Conservation (phyloP, 2,888 invertebrate species). For the Ormia ochracea region DNA sequence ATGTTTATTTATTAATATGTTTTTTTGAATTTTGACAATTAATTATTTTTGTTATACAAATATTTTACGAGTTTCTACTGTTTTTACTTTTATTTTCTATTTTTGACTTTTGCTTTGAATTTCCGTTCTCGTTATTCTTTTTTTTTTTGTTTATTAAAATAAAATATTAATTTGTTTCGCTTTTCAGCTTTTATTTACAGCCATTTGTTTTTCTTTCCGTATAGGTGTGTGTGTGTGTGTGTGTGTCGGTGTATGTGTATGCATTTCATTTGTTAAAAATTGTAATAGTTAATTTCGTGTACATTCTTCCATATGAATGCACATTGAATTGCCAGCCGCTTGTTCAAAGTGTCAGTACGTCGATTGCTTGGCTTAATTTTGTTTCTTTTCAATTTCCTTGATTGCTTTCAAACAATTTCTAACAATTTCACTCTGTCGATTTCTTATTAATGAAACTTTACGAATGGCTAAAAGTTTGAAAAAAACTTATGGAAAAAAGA, state of each 20-base stretch:
- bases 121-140: too few relatives aligned
- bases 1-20: too few relatives aligned
- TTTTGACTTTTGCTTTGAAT: background rate
- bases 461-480: background rate
- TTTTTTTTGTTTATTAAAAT: background rate
- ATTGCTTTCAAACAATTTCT: slow-evolving; percentile 32
- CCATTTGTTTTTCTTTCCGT: background rate
- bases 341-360: slow-evolving; percentile 33
- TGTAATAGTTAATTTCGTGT: slow-evolving; percentile 37
- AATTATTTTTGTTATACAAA: too few relatives aligned
- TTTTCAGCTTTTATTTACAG: background rate
- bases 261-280: background rate
- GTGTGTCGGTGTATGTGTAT: too few relatives aligned
- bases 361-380: slow-evolving; percentile 7
- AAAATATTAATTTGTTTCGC: background rate
- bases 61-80: too few relatives aligned
- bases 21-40: too few relatives aligned
- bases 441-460: slow-evolving; percentile 34
- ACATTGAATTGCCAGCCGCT: slow-evolving; percentile 53
- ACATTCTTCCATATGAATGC: slow-evolving; percentile 55
- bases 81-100: background rate
- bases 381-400: slow-evolving; percentile 51
- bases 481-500: background rate
- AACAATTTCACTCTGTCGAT: slow-evolving; percentile 47
- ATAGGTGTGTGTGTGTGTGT: too few relatives aligned